Conservation (phyloP, 2,888 invertebrate genomes). For the Drosophila limbata region DNA sequence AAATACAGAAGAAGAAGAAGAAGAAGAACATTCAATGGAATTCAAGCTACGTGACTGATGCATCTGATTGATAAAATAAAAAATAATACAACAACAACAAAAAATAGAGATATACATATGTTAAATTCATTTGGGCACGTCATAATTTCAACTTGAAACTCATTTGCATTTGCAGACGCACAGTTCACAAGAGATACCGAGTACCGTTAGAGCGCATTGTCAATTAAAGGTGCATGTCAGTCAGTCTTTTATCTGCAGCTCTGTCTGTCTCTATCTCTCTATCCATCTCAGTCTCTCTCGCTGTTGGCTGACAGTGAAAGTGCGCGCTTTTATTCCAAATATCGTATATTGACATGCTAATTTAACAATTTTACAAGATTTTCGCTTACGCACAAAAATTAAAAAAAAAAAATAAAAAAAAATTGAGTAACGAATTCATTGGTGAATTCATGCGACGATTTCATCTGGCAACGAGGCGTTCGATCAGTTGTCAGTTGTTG, state of each 20-base stretch:
- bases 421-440: conserved; percentile 57
- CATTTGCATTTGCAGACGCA: conserved; percentile 56
- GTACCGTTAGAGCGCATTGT: conserved; percentile 71
- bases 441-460: conserved; percentile 18
- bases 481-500: conserved; percentile 45
- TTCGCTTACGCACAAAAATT: conserved; percentile 52
- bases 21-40: conserved; percentile 30
- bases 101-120: not conserved
- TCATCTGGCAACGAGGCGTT: conserved; percentile 35
- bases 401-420: conserved; percentile 5
- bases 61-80: conserved; percentile 41
- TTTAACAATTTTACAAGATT: conserved; percentile 51
- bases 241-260: conserved; percentile 29
- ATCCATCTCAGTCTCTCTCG: not conserved
- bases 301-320: conserved; percentile 57
- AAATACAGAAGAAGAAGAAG: conserved; percentile 9
- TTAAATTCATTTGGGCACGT: conserved; percentile 34
- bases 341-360: conserved; percentile 63
- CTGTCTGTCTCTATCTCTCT: conserved; percentile 1
- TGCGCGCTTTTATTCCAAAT: conserved; percentile 41
- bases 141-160: conserved; percentile 43
- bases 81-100: too few relatives aligned
- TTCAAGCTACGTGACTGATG: conserved; percentile 55
- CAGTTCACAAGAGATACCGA: conserved; percentile 17
- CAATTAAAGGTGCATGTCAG: conserved; percentile 56